These are phyloP conservation scores for Pseudochromis fuscus DNA, from an alignment of 2,797 vertebrate genomes.

Conservation along the genomic window DNA sequence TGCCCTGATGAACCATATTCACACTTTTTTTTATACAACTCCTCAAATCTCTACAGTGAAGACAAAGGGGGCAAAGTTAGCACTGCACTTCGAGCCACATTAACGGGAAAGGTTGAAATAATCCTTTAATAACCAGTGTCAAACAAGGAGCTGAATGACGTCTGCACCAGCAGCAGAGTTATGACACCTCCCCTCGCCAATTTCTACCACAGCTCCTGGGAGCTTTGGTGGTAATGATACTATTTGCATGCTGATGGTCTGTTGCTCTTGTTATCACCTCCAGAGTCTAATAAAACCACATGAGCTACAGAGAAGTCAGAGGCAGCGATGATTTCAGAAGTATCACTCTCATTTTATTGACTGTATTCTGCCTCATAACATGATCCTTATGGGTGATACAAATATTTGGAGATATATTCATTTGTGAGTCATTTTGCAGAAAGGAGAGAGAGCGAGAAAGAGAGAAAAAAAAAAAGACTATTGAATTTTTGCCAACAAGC, in stretches of 20 bases:
- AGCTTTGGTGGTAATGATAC: constrained; percentile 54
- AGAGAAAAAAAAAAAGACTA: background rate
- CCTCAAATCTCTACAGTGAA: no score
- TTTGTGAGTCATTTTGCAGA: constrained; percentile 38
- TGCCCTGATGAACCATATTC: no score
- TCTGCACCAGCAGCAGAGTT: constrained; percentile 7
- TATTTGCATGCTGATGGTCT: constrained; percentile 70
- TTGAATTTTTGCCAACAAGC: constrained; percentile 31
- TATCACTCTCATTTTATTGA: constrained; percentile 28
- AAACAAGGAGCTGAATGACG: constrained; percentile 35
- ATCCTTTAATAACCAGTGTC: constrained; percentile 10
- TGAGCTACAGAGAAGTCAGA: constrained; percentile 25
- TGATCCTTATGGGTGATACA: constrained; percentile 28
- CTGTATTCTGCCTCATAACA: constrained; percentile 12
- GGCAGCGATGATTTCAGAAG: constrained; percentile 31
- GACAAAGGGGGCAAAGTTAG: no score
- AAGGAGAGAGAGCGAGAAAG: no score
- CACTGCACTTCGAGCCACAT: no score
- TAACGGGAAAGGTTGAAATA: no score
- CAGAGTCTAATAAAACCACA: constrained; percentile 50
- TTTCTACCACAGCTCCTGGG: constrained; percentile 34
- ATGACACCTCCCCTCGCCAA: constrained; percentile 46
- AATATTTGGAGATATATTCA: constrained; percentile 46
- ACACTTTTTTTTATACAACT: no score
- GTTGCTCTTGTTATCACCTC: constrained; percentile 58